Conservation (phyloP, 2,113 vertebrate species). For the Paratilapia polleni region DNA sequence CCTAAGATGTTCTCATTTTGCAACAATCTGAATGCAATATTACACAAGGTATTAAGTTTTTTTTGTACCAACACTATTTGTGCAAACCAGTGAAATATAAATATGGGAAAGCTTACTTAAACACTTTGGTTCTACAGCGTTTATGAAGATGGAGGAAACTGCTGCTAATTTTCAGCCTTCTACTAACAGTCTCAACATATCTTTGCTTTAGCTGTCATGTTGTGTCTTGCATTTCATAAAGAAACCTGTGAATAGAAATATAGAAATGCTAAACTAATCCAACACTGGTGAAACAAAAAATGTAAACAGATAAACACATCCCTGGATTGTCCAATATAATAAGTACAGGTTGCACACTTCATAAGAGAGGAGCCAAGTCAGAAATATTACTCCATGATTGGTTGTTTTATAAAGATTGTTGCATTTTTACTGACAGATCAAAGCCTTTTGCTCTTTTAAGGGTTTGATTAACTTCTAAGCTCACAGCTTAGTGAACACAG, state of each 20-base stretch:
- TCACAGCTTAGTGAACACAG: constrained; percentile 25
- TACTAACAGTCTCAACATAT: background rate
- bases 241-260: background rate
- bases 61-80: background rate
- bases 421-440: background rate
- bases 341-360: background rate
- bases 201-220: background rate
- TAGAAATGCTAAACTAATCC: background rate
- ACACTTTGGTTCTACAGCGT: background rate
- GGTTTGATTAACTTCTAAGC: constrained; percentile 11
- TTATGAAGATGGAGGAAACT: background rate
- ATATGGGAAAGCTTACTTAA: background rate
- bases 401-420: background rate
- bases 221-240: background rate
- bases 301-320: background rate
- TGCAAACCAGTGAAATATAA: background rate
- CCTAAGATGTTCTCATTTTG: background rate
- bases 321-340: no score
- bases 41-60: background rate
- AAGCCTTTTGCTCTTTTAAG: constrained; percentile 14
- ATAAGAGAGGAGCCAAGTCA: background rate
- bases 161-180: background rate
- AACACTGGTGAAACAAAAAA: background rate
- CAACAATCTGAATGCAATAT: background rate
- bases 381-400: background rate